phyloP scores from a whole-genome alignment of 2,797 vertebrate genomes.

The Sebastes nivosus region DNA sequence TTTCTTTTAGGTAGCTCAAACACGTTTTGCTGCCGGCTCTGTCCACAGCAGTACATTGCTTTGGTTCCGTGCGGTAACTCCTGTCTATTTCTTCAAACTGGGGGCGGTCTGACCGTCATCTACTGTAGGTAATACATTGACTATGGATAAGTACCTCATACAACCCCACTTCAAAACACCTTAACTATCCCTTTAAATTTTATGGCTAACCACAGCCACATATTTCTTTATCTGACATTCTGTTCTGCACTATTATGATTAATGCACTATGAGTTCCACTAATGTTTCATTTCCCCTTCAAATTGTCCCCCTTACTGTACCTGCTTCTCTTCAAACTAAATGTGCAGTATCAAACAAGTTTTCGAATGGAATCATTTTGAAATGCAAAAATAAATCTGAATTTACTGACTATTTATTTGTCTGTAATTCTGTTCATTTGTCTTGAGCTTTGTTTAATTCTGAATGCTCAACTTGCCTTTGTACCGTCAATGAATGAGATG shows the following conservation, averaged over 20 bases:
- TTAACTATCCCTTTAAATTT: neutral
- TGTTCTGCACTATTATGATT: constrained; percentile 32
- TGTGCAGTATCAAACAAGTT: constrained; percentile 23
- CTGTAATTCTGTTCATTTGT: constrained; percentile 30
- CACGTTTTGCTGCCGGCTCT: neutral
- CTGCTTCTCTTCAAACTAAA: constrained; percentile 37
- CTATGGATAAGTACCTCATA: neutral
- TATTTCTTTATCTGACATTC: constrained; percentile 26
- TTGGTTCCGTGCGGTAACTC: neutral
- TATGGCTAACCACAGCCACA: neutral
- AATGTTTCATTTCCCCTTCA: constrained; percentile 25
- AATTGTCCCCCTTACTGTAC: neutral
- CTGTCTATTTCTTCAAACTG: neutral
- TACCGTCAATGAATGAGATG: constrained; percentile 4
- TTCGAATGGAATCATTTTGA: constrained; percentile 32
- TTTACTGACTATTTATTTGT: constrained; percentile 32
- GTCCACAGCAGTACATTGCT: neutral
- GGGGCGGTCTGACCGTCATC: neutral
- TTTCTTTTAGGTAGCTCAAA: neutral
- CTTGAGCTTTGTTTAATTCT: constrained; percentile 5
- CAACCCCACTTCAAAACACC: neutral
- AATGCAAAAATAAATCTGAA: constrained; percentile 47
- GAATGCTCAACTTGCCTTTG: neutral
- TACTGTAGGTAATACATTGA: neutral
- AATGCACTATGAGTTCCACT: constrained; percentile 27